Conservation (phyloP, 2,888 invertebrate genomes). For the Eristalis arbustorum region DNA sequence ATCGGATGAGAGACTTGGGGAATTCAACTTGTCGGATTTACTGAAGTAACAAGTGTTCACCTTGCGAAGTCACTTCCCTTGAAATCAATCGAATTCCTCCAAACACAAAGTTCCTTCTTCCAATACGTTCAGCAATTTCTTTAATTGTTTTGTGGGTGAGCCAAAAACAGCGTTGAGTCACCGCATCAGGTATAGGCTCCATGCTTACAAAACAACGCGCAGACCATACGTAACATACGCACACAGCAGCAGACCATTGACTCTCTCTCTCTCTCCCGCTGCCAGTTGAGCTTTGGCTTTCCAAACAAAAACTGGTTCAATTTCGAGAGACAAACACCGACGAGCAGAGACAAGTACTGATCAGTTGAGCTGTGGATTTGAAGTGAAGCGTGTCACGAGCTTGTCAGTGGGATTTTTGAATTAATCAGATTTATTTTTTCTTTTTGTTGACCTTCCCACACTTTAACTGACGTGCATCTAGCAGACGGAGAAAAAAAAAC, state of each 20-base stretch:
- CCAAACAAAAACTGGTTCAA: conserved; percentile 58
- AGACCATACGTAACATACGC: conserved; percentile 31
- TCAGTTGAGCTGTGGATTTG: conserved; percentile 52
- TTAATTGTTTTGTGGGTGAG: conserved; percentile 15
- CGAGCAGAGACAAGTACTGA: background rate
- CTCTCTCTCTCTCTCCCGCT: background rate
- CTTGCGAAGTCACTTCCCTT: background rate
- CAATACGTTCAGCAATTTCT: background rate
- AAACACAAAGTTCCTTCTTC: background rate
- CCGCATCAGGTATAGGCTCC: conserved; percentile 44
- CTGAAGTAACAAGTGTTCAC: background rate
- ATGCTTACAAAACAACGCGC: conserved; percentile 27
- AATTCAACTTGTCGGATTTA: conserved; percentile 8
- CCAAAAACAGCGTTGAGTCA: conserved; percentile 48
- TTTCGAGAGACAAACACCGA: conserved; percentile 35
- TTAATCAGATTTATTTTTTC: conserved; percentile 10
- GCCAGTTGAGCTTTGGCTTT: conserved; percentile 11
- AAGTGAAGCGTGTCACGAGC: conserved; percentile 36
- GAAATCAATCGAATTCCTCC: background rate
- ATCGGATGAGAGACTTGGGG: background rate
- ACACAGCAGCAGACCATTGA: conserved; percentile 27
- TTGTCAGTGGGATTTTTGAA: conserved; percentile 5
- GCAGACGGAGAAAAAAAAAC: background rate
- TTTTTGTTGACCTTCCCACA: conserved; percentile 53
- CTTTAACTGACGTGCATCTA: conserved; percentile 14